A percentile compares a stretch with the other conserved stretches of the same genome.
These are phyloP conservation scores for Condylura cristata DNA, from an alignment of 2,113 vertebrate genomes.

Conservation along the genomic window DNA sequence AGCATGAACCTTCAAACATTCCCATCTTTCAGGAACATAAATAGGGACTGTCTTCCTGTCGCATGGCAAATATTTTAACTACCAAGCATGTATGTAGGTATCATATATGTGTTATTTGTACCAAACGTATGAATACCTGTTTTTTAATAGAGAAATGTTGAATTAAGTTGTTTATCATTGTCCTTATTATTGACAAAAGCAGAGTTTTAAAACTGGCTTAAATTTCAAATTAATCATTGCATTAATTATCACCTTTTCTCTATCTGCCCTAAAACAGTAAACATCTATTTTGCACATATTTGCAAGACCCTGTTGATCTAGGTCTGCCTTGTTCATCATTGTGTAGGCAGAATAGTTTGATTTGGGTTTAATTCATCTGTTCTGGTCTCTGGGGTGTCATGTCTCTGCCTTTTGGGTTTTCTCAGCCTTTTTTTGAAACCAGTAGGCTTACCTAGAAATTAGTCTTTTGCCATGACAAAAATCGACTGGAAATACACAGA, in stretches of 20 bases:
- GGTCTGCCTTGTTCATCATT: not conserved
- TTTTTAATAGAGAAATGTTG: constrained; percentile 20
- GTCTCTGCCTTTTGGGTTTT: not conserved
- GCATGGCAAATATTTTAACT: not conserved
- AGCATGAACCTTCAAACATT: not conserved
- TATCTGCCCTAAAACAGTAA: not conserved
- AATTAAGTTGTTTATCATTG: not conserved
- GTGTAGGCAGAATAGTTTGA: not conserved
- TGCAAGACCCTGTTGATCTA: not conserved
- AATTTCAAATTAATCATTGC: not conserved
- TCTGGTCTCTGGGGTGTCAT: not conserved
- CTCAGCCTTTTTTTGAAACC: not conserved
- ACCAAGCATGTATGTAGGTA: not conserved
- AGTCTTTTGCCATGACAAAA: not conserved
- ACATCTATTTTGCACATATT: not conserved
- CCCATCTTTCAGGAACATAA: not conserved
- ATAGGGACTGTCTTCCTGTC: not conserved
- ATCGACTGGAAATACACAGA: not conserved
- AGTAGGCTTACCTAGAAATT: not conserved
- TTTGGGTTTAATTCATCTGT: not conserved
- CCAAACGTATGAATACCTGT: not conserved
- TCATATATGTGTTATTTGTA: not conserved
- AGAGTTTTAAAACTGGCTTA: not conserved
- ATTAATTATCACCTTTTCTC: not conserved
- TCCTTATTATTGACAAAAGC: not conserved